Conservation (phyloP, 2,888 invertebrate genomes). For the Tipula vernalis region DNA sequence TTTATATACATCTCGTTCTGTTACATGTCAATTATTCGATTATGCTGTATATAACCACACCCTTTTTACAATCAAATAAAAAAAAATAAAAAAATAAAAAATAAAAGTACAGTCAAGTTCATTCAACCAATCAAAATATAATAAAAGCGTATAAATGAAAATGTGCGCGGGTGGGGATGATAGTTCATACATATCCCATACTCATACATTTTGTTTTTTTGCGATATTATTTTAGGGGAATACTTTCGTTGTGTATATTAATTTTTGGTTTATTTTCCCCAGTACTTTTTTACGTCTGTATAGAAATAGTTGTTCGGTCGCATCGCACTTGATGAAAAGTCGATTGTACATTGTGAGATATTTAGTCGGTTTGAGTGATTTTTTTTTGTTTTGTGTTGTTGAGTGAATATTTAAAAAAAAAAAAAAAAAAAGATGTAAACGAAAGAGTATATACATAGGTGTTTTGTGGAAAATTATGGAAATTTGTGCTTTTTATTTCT, state of each 20-base stretch:
- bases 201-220: background rate
- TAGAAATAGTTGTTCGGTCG: background rate
- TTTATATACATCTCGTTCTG: background rate
- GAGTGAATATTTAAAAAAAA: background rate
- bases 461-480: background rate
- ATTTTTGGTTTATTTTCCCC: background rate
- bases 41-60: constrained; percentile 5
- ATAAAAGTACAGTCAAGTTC: background rate
- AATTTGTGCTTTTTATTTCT: background rate
- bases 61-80: background rate
- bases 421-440: background rate
- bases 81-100: background rate
- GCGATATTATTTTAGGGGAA: background rate
- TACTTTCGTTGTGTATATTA: background rate
- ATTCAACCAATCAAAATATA: constrained; percentile 8
- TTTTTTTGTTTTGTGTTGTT: background rate
- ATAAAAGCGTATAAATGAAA: background rate
- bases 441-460: background rate
- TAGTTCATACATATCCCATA: background rate
- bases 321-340: background rate
- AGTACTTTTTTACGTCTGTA: background rate
- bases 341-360: background rate
- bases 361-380: background rate
- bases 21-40: background rate
- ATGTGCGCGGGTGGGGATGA: background rate